These are phyloP conservation scores for Solea senegalensis DNA, from an alignment of 2,113 vertebrate species.

Conservation along the genomic window DNA sequence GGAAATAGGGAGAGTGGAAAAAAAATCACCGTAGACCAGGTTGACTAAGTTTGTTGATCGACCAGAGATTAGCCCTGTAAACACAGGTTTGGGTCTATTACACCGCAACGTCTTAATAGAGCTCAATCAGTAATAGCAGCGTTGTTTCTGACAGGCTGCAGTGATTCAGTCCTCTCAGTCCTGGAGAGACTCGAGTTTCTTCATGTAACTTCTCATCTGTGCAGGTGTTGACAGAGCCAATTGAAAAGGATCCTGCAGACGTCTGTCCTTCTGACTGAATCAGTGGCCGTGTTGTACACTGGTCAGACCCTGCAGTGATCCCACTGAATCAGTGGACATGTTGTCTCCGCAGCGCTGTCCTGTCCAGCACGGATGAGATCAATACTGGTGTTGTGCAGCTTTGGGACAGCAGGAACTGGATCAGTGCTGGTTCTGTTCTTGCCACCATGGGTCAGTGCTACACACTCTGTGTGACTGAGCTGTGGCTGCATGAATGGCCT, in stretches of 20 bases:
- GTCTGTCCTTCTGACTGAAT: constrained; percentile 17
- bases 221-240: constrained; percentile 41
- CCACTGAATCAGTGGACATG: constrained; percentile 48
- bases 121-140: constrained; percentile 23
- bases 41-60: constrained; percentile 65
- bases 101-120: constrained; percentile 8
- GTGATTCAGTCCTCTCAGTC: constrained; percentile 19
- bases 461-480: constrained; percentile 62
- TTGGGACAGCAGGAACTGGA: constrained; percentile 66
- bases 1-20: constrained; percentile 43
- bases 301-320: constrained; percentile 28
- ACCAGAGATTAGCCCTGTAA: constrained; percentile 52
- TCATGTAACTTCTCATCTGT: constrained; percentile 24
- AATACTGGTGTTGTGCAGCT: constrained; percentile 73
- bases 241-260: constrained; percentile 15
- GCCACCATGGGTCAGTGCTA: constrained; percentile 63
- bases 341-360: constrained; percentile 45
- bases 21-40: constrained; percentile 40
- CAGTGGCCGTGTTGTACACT: constrained; percentile 28
- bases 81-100: constrained; percentile 46
- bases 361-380: constrained; percentile 61
- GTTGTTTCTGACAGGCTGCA: constrained; percentile 28
- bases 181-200: constrained; percentile 5
- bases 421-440: constrained; percentile 78
- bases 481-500: constrained; percentile 75